phyloP scores from a whole-genome alignment of 2,113 vertebrate species.

The Triplophysa dalaica region DNA sequence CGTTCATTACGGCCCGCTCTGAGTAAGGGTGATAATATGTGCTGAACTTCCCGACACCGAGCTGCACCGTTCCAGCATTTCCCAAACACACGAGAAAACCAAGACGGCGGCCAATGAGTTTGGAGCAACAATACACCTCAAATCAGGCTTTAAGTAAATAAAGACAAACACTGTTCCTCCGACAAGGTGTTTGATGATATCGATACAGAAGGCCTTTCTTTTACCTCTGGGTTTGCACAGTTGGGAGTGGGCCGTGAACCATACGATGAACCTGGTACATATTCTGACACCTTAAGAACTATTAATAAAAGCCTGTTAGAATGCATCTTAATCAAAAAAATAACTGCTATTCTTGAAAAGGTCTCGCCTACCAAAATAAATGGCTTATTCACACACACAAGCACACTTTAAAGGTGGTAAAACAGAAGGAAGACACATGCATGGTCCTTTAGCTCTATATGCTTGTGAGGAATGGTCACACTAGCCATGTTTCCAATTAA shows the following conservation, averaged over 20 bases:
- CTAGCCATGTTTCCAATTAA: no score
- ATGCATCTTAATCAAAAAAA: not conserved
- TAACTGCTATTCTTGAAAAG: not conserved
- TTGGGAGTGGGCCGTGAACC: not conserved
- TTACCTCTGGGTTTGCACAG: conserved; percentile 23
- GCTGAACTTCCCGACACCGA: conserved; percentile 20
- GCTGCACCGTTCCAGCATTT: conserved; percentile 16
- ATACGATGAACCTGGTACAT: not conserved
- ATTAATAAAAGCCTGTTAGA: not conserved
- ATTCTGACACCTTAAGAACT: conserved; percentile 12
- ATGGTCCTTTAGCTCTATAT: no score
- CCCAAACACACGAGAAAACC: conserved; percentile 34
- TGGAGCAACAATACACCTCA: not conserved
- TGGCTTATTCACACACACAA: conserved; percentile 6
- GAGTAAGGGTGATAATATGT: conserved; percentile 18
- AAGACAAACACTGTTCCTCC: conserved; percentile 21
- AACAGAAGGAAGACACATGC: not conserved
- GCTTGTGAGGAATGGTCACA: no score
- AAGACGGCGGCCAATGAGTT: not conserved
- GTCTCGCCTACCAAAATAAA: not conserved
- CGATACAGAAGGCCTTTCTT: conserved; percentile 17
- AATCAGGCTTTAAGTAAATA: conserved; percentile 29
- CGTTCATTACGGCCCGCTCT: conserved; percentile 25
- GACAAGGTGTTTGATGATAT: conserved; percentile 19
- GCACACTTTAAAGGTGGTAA: not conserved